phyloP scores from a whole-genome alignment of 2,113 vertebrate species.

The Irena cyanogastra region DNA sequence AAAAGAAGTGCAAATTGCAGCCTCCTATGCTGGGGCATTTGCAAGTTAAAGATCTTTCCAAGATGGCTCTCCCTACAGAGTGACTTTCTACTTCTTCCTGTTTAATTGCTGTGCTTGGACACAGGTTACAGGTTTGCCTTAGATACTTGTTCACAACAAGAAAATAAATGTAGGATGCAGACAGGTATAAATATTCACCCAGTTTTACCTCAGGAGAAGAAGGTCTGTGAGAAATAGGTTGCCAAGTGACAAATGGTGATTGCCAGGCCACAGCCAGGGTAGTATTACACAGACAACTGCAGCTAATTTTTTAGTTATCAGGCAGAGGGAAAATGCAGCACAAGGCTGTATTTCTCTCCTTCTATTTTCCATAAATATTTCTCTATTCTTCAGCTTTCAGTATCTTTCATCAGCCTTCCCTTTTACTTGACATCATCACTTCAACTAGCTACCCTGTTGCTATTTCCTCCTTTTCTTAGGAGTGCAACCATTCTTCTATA shows the following conservation, averaged over 20 bases:
- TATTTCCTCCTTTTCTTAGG: not conserved
- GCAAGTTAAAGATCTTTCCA: not conserved
- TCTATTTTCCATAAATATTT: not conserved
- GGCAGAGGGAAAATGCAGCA: not conserved
- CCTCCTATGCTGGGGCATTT: not conserved
- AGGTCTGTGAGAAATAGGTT: not conserved
- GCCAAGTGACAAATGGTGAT: not conserved
- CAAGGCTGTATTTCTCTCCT: not conserved
- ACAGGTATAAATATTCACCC: not conserved
- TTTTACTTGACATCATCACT: not conserved
- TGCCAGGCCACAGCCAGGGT: not conserved
- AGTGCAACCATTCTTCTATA: not conserved
- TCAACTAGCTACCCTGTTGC: not conserved
- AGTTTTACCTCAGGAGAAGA: not conserved
- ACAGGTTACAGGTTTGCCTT: not conserved
- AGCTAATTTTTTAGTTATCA: not conserved
- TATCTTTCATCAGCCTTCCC: not conserved
- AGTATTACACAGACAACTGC: not conserved
- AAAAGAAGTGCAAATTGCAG: not conserved
- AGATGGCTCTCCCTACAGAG: not conserved
- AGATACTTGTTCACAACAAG: not conserved
- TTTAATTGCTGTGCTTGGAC: not conserved
- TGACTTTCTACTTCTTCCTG: not conserved
- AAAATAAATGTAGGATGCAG: not conserved
- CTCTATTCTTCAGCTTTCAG: not conserved